Percentiles rank a stretch among this genome's conserved stretches.
Evolutionary conservation across 2,797 vertebrate species (phyloP).

Genomic region (Alauda arvensis): DNA sequence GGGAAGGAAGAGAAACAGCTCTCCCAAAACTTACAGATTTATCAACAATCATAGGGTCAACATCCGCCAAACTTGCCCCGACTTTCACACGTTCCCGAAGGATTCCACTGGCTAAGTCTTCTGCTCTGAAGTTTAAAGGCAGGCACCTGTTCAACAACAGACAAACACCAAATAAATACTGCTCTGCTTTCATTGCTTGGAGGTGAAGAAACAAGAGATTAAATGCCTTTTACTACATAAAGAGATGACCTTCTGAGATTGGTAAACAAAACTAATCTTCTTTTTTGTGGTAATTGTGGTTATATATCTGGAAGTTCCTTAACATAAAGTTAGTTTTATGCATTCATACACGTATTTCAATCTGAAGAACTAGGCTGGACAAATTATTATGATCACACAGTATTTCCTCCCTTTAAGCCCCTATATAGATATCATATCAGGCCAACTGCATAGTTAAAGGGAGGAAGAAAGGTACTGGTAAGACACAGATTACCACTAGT

Average conservation of each 20-base stretch:
- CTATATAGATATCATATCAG: background rate
- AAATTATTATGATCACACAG: background rate
- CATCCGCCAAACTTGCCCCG: slow-evolving; percentile 94
- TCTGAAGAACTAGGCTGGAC: background rate
- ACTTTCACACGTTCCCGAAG: slow-evolving; percentile 93
- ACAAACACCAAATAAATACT: background rate
- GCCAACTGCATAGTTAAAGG: background rate
- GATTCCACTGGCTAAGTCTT: slow-evolving; percentile 91
- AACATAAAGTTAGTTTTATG: background rate
- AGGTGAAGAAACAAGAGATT: background rate
- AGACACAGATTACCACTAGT: background rate
- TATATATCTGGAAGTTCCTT: background rate
- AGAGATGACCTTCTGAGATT: background rate
- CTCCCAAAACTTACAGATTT: slow-evolving; percentile 80
- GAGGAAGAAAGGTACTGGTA: background rate
- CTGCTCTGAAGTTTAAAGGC: slow-evolving; percentile 92
- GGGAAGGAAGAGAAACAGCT: background rate
- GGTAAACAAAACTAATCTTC: background rate
- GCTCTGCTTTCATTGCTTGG: background rate
- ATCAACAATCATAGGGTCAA: slow-evolving; percentile 97
- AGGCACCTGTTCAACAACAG: slow-evolving; percentile 82
- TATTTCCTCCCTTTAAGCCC: background rate
- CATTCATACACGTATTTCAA: background rate
- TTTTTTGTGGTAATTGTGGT: background rate
- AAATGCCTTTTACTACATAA: background rate